Conservation (phyloP, 1,140 invertebrate species). For the Heliconius nattereri region DNA sequence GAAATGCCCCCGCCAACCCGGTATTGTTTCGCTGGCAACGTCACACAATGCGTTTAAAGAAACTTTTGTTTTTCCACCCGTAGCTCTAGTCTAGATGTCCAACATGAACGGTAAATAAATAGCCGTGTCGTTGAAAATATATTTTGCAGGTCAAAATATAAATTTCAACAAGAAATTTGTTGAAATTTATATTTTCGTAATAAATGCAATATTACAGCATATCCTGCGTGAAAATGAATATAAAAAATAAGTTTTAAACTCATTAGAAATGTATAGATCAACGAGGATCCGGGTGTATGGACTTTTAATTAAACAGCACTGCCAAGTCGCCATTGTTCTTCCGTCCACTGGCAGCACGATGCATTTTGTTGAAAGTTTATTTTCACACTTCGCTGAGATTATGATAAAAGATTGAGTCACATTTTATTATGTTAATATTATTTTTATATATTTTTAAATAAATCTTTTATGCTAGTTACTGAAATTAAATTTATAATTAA, state of each 20-base stretch:
- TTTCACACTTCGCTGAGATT: constrained; percentile 11
- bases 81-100: neutral
- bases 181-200: too few relatives aligned
- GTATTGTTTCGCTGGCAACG: constrained; percentile 20
- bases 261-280: neutral
- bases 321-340: constrained; percentile 7
- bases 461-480: neutral
- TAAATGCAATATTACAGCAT: too few relatives aligned
- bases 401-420: constrained; percentile 5
- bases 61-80: constrained; percentile 17
- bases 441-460: neutral
- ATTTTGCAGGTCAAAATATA: neutral
- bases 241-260: neutral
- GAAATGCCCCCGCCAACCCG: constrained; percentile 10
- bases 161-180: neutral
- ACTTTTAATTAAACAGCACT: constrained; percentile 13
- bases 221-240: too few relatives aligned
- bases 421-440: constrained; percentile 6
- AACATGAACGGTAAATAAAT: neutral
- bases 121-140: neutral
- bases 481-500: neutral
- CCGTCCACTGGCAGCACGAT: neutral
- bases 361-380: constrained; percentile 9
- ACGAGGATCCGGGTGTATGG: constrained; percentile 9
- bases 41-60: constrained; percentile 20